phyloP scores from a whole-genome alignment of 2,888 invertebrate species.

The Lamellibrachia columna region DNA sequence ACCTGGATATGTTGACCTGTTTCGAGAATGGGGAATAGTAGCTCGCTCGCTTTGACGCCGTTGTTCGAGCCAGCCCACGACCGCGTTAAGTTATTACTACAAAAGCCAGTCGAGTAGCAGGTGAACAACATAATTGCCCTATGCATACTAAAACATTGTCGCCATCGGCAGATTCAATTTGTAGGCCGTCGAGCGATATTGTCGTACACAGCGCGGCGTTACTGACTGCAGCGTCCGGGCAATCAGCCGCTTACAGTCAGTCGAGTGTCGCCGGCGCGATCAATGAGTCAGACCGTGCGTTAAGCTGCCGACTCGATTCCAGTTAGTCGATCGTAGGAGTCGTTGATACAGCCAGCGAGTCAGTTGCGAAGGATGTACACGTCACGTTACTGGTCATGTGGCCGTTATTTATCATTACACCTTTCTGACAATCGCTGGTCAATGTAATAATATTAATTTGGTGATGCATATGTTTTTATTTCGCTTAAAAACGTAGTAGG shows the following conservation, averaged over 20 bases:
- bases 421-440: too few species aligned
- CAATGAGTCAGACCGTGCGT: neutral
- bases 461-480: too few species aligned
- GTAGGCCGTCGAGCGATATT: neutral
- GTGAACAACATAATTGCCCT: constrained; percentile 31
- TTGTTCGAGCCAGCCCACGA: neutral
- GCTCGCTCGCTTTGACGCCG: neutral
- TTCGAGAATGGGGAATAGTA: neutral
- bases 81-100: neutral
- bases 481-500: too few species aligned
- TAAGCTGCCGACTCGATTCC: neutral
- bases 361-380: neutral
- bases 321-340: neutral
- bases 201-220: constrained; percentile 2
- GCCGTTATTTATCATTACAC: neutral
- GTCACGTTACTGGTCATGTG: neutral
- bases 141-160: constrained; percentile 34
- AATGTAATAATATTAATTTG: too few species aligned
- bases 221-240: neutral
- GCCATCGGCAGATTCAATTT: constrained; percentile 26
- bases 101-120: constrained; percentile 8
- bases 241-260: constrained; percentile 19
- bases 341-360: neutral
- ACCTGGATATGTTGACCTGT: neutral
- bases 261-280: neutral